phyloP scores from a whole-genome alignment of 2,888 invertebrate species.

The Stenoptilia bipunctidactyla region DNA sequence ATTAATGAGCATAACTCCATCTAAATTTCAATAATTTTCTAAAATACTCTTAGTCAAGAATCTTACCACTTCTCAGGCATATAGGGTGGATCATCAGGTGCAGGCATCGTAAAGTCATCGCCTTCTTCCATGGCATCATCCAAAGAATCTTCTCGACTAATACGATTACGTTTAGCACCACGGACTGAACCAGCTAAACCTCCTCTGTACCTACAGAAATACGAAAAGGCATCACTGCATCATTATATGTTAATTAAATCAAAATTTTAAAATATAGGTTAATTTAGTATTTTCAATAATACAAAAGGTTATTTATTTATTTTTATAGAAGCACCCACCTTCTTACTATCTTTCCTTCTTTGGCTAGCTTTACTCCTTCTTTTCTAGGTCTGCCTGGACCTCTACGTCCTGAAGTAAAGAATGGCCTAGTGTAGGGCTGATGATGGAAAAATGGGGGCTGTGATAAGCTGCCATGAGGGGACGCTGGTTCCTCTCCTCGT shows the following conservation, averaged over 20 bases:
- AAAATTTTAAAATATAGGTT: too few species aligned
- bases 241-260: too few species aligned
- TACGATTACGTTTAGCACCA: constrained; percentile 63
- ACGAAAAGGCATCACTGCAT: too few species aligned
- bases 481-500: constrained; percentile 73
- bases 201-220: constrained; percentile 38
- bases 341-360: constrained; percentile 63
- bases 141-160: constrained; percentile 57
- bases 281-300: too few species aligned
- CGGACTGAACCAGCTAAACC: constrained; percentile 53
- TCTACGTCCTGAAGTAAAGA: constrained; percentile 72
- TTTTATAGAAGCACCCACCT: too few species aligned
- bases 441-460: constrained; percentile 58
- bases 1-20: background rate
- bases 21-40: background rate
- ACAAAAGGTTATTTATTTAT: too few species aligned
- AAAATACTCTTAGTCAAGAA: background rate
- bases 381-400: constrained; percentile 86
- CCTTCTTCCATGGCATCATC: constrained; percentile 64
- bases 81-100: constrained; percentile 83
- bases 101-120: constrained; percentile 72
- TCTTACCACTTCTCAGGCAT: constrained; percentile 84
- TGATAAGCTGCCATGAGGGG: constrained; percentile 61
- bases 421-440: constrained; percentile 53
- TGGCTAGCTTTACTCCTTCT: constrained; percentile 72